Evolutionary conservation across 2,113 vertebrate species (phyloP).

Genomic region (Cepphus grylle): DNA sequence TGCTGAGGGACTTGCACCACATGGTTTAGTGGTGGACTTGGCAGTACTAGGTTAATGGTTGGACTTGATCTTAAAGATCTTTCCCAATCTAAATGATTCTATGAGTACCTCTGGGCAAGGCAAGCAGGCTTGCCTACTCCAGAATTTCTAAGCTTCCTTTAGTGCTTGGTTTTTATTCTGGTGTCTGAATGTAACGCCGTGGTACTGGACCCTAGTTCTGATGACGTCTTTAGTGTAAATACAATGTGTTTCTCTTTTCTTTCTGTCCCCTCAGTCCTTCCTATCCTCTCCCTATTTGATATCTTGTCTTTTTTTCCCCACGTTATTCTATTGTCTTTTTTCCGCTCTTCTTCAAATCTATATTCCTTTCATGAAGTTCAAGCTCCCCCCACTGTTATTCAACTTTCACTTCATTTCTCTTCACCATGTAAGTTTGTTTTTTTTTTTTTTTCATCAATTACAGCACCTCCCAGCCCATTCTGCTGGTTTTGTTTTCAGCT

Average conservation of each 20-base stretch:
- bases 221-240: not conserved
- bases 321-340: not conserved
- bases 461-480: not conserved
- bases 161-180: not conserved
- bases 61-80: not conserved
- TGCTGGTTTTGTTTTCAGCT: not conserved
- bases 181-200: not conserved
- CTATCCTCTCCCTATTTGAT: not conserved
- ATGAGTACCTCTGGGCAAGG: not conserved
- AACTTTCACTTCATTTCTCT: not conserved
- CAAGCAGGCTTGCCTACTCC: fast-evolving
- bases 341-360: not conserved
- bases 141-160: not conserved
- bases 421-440: not conserved
- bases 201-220: not conserved
- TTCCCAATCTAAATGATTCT: not conserved
- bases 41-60: not conserved
- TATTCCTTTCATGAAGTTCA: not conserved
- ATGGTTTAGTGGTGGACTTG: not conserved
- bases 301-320: fast-evolving
- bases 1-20: not conserved
- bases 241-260: not conserved
- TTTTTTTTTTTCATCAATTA: not conserved
- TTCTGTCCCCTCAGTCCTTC: not conserved
- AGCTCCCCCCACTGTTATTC: not conserved